phyloP scores from a whole-genome alignment of 2,888 invertebrate genomes.

The Pecten maximus region DNA sequence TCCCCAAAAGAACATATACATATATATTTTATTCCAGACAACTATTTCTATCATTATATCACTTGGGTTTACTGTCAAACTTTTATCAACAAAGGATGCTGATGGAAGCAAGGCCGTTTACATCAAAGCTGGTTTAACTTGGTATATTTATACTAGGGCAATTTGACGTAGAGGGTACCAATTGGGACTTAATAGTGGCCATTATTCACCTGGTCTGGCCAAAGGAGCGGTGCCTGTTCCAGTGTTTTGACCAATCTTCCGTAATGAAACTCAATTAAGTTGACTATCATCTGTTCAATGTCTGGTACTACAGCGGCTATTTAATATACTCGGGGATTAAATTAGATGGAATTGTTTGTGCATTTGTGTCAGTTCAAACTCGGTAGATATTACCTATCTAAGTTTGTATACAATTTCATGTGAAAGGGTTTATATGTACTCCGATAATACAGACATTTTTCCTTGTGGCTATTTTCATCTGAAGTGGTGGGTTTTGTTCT shows the following conservation, averaged over 20 bases:
- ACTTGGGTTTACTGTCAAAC: not conserved
- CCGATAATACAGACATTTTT: conserved; percentile 29
- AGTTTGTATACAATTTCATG: conserved; percentile 33
- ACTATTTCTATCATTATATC: conserved; percentile 30
- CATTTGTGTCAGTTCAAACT: conserved; percentile 1
- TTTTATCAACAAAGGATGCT: conserved; percentile 14
- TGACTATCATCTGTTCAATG: not conserved
- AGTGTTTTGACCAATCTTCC: conserved; percentile 24
- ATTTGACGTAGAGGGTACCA: not conserved
- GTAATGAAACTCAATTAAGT: conserved; percentile 26
- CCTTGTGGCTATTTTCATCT: conserved; percentile 23
- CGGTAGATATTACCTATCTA: conserved; percentile 11
- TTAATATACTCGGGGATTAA: conserved; percentile 15
- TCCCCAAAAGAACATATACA: conserved; percentile 26
- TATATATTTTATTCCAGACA: conserved; percentile 29
- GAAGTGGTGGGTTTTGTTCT: not conserved
- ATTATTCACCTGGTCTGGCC: conserved; percentile 10
- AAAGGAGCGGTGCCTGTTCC: not conserved
- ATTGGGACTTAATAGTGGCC: not conserved
- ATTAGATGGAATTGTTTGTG: conserved; percentile 26
- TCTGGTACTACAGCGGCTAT: not conserved
- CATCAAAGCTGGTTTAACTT: conserved; percentile 13
- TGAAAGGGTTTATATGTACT: conserved; percentile 7
- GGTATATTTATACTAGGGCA: not conserved
- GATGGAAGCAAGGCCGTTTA: conserved; percentile 8